A percentile compares a stretch with the other conserved stretches of the same genome.
Conservation (phyloP, 2,888 invertebrate genomes). For the Dolomedes plantarius region DNA sequence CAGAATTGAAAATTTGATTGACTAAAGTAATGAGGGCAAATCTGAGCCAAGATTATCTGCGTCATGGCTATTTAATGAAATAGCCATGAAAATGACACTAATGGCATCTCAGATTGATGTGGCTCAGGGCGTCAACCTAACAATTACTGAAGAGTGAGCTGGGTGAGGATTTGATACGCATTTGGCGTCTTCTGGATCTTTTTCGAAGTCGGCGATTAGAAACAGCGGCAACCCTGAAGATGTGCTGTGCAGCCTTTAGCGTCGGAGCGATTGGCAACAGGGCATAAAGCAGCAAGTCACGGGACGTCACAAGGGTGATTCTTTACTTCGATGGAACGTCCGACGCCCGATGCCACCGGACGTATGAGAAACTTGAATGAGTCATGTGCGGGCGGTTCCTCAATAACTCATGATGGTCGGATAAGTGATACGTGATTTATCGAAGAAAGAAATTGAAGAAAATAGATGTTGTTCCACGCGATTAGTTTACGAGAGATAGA, state of each 20-base stretch:
- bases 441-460: background rate
- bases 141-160: too few species aligned
- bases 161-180: too few species aligned
- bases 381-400: background rate
- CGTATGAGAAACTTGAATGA: background rate
- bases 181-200: too few species aligned
- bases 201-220: too few species aligned
- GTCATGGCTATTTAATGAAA: too few species aligned
- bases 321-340: slow-evolving; percentile 26
- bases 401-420: slow-evolving; percentile 3
- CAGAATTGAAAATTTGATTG: too few species aligned
- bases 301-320: slow-evolving; percentile 11
- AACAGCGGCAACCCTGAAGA: slow-evolving; percentile 42
- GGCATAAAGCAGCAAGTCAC: slow-evolving; percentile 56
- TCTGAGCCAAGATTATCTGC: too few species aligned
- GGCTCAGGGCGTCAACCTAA: too few species aligned
- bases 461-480: background rate
- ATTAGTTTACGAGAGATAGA: slow-evolving; percentile 1
- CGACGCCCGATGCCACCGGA: background rate
- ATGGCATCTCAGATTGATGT: too few species aligned
- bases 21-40: too few species aligned
- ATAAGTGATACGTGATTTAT: slow-evolving; percentile 16
- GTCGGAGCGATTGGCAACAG: slow-evolving; percentile 61
- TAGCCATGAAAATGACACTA: too few species aligned
- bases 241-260: slow-evolving; percentile 54